Conservation (phyloP, 2,113 vertebrate species). For the Lethenteron camtschaticum region DNA sequence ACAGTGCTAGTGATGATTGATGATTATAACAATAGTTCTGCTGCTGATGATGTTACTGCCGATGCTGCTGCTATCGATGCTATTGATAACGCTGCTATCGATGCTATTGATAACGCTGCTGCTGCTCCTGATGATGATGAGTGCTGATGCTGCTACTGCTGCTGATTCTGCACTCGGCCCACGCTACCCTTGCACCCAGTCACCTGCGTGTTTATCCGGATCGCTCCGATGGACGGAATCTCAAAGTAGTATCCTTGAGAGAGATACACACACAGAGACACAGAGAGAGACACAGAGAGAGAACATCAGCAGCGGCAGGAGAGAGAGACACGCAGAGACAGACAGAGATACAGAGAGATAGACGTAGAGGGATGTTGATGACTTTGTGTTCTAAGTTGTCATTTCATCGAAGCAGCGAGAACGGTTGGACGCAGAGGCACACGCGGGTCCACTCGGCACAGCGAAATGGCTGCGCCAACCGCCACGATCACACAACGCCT, state of each 20-base stretch:
- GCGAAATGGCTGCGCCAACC: not conserved
- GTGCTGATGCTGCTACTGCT: too few relatives aligned
- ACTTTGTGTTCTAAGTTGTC: too few relatives aligned
- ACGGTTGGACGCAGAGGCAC: not conserved
- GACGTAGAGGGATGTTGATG: constrained; percentile 6
- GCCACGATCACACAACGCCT: not conserved
- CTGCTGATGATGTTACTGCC: too few relatives aligned
- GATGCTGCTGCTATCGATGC: too few relatives aligned
- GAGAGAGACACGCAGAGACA: constrained; percentile 9
- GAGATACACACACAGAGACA: constrained; percentile 3
- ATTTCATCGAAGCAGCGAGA: not conserved
- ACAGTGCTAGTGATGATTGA: too few relatives aligned
- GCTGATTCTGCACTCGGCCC: too few relatives aligned
- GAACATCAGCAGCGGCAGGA: constrained; percentile 1
- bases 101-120: too few relatives aligned
- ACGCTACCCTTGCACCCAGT: not conserved
- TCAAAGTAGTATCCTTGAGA: constrained; percentile 91
- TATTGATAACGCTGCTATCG: too few relatives aligned
- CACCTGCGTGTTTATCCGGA: constrained; percentile 95
- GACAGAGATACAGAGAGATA: not conserved
- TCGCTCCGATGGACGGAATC: constrained; percentile 89
- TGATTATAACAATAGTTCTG: too few relatives aligned
- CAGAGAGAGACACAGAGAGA: constrained; percentile 6
- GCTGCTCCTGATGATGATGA: too few relatives aligned
- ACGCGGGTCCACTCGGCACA: not conserved